Evolutionary conservation across 1,140 invertebrate species (phyloP).

Genomic region (Drosophila tani): DNA sequence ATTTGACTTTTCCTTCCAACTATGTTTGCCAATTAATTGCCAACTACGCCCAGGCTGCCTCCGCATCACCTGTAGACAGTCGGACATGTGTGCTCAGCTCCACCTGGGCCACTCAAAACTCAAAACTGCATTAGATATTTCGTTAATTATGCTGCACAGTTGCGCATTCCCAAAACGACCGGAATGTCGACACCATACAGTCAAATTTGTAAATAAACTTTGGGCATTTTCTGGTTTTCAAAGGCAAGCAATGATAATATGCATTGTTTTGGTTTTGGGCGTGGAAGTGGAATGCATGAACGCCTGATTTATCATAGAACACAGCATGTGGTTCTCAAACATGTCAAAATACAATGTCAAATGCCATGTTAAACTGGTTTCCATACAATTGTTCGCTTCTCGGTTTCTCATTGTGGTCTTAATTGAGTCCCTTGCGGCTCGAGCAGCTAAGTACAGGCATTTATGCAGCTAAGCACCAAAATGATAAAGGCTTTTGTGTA

Average conservation of each 20-base stretch:
- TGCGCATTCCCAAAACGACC: slow-evolving; percentile 5
- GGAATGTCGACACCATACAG: neutral
- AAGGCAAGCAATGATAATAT: too few species aligned
- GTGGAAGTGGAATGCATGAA: neutral
- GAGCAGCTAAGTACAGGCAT: too few species aligned
- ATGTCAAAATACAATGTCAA: neutral
- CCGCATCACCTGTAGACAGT: slow-evolving; percentile 18
- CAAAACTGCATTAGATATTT: slow-evolving; percentile 40
- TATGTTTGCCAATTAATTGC: slow-evolving; percentile 58
- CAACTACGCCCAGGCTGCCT: slow-evolving; percentile 51
- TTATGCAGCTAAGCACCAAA: neutral
- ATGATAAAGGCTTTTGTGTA: neutral
- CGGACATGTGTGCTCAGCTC: slow-evolving; percentile 49
- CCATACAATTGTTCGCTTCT: neutral
- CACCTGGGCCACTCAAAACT: slow-evolving; percentile 29
- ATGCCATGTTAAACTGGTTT: neutral
- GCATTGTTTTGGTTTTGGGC: too few species aligned
- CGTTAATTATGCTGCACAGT: slow-evolving; percentile 62
- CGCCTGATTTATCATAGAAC: too few species aligned
- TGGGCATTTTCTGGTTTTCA: too few species aligned
- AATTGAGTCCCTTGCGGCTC: slow-evolving; percentile 5
- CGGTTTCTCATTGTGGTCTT: too few species aligned
- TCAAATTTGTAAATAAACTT: too few species aligned
- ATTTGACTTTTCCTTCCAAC: neutral
- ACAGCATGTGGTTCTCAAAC: neutral